Conservation (phyloP, 2,113 vertebrate genomes). For the Eublepharis macularius region DNA sequence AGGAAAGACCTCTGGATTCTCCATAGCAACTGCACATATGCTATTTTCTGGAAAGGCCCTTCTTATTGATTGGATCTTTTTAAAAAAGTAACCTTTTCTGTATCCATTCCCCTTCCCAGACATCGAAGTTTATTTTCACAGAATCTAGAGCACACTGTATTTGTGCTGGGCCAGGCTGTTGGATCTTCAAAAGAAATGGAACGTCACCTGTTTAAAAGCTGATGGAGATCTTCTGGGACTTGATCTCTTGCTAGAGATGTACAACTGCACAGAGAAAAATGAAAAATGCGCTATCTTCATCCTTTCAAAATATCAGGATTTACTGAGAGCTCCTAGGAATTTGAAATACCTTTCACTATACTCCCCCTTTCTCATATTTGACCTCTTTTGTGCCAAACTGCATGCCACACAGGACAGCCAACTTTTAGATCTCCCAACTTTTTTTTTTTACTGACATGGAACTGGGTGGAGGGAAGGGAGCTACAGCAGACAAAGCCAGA, state of each 20-base stretch:
- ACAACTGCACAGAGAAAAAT: background rate
- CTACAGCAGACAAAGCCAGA: too few relatives aligned
- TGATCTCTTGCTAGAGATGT: background rate
- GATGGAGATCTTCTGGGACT: background rate
- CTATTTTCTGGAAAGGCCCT: background rate
- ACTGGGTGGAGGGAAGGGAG: too few relatives aligned
- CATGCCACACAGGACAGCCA: too few relatives aligned
- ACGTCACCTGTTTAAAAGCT: background rate
- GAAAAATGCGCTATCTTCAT: background rate
- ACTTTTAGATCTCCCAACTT: too few relatives aligned
- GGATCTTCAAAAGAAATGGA: background rate
- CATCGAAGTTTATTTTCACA: slow-evolving; percentile 13
- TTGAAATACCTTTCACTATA: background rate
- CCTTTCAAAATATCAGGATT: slow-evolving; percentile 17
- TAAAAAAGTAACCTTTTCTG: background rate
- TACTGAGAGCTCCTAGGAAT: background rate
- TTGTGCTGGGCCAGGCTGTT: background rate
- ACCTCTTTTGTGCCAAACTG: background rate
- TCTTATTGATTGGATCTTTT: background rate
- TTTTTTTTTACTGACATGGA: too few relatives aligned
- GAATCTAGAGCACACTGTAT: background rate
- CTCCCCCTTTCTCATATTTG: slow-evolving; percentile 27
- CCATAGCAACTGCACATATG: background rate
- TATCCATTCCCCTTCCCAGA: background rate
- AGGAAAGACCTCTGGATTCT: background rate